These are phyloP conservation scores for Micropterix aruncella DNA, from an alignment of 2,888 invertebrate genomes.

Conservation along the genomic window DNA sequence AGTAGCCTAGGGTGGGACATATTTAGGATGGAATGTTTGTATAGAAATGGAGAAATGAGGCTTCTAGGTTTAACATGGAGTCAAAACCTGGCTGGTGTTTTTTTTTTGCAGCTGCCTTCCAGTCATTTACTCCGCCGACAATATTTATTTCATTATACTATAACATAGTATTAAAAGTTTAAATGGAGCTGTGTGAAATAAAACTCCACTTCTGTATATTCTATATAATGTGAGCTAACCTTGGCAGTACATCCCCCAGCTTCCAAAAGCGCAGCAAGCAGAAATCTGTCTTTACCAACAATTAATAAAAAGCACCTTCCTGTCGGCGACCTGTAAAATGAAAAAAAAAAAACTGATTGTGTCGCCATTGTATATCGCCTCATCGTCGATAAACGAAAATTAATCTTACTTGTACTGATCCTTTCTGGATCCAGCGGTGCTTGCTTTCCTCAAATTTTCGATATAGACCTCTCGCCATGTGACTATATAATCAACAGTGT, in stretches of 20 bases:
- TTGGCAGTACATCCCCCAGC: slow-evolving; percentile 61
- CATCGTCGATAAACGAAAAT: not conserved
- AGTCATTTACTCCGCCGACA: too few relatives aligned
- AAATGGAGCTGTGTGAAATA: too few relatives aligned
- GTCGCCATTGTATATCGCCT: not conserved
- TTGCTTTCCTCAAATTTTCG: slow-evolving; percentile 22
- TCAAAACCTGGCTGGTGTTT: too few relatives aligned
- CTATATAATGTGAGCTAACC: too few relatives aligned
- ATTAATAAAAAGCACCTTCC: slow-evolving; percentile 60
- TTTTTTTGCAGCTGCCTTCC: too few relatives aligned
- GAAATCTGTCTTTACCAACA: slow-evolving; percentile 55
- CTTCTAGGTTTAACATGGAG: too few relatives aligned
- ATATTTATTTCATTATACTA: too few relatives aligned
- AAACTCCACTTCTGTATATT: too few relatives aligned
- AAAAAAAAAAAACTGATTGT: slow-evolving; percentile 1
- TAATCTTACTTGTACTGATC: not conserved
- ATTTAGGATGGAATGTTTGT: too few relatives aligned
- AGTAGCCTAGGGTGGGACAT: too few relatives aligned
- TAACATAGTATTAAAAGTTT: too few relatives aligned
- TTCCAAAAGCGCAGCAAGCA: slow-evolving; percentile 59
- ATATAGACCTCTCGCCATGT: slow-evolving; percentile 67
- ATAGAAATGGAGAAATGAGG: too few relatives aligned
- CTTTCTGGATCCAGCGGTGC: not conserved
- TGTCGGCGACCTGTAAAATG: slow-evolving; percentile 33
- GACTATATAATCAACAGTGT: slow-evolving; percentile 55